Evolutionary conservation across 2,113 vertebrate species (phyloP), one percentile per base, ranked within the genome.

Genomic region (Dunckerocampus dactyliophorus): DNA sequence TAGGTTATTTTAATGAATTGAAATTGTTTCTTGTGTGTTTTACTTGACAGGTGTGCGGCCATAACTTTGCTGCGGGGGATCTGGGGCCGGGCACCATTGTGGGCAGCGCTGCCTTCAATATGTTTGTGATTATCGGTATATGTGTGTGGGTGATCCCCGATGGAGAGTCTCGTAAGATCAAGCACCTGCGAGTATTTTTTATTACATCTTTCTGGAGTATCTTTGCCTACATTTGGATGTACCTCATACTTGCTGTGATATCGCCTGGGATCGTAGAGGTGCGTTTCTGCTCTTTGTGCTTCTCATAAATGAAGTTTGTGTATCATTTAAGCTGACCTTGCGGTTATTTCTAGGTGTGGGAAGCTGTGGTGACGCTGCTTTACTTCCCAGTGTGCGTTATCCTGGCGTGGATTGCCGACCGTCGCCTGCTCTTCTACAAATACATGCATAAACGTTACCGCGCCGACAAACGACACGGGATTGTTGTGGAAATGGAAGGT

Each of bases 171-270:
- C 92, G 96, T 6, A 90, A 89, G 65, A 96, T 98, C 84, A 97
- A 96, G 34, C 96, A 97, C 84, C 79, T 96, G 43, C 62, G 95
- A 0, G 96, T 98, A 58, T 98, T 98, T 88, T 97, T 98, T 1
- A 92, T 98, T 75, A 98, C 96, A 0, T 92, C 95, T 11, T 91
- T 92, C 0, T 98, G 96, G 96, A 98, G 96, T 56, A 95, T 98
- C 79, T 98, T 98, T 12, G 96, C 96, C 71, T 98, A 98, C 60
- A 90, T 98, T 42, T 98, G 96, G 96, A 90, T 98, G 46, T 98
- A 96, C 83, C 90, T 98, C 39, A 98, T 98, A 83, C 79, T 98
- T 10, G 94, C 94, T 0, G 95, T 98, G 63, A 93, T 97, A 67
- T 95, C 95, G 0, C 95, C 95, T 0, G 94, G 93, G 0, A 84